Percentiles rank a stretch among this genome's conserved stretches.
phyloP scores from a whole-genome alignment of 2,888 invertebrate species.

The Onchidella celtica region DNA sequence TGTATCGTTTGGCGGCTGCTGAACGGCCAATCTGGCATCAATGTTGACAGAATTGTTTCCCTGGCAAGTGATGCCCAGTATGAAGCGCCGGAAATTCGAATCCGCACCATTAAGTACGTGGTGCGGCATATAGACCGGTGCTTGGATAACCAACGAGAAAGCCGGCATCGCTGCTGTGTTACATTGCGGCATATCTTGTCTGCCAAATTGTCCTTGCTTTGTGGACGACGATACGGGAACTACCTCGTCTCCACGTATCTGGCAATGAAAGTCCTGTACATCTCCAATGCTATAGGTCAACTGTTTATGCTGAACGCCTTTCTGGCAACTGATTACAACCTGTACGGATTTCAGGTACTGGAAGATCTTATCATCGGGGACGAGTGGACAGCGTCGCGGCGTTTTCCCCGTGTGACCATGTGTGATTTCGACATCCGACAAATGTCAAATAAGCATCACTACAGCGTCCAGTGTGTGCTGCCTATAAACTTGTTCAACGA shows the following conservation, averaged over 20 bases:
- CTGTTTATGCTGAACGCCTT: conserved; percentile 81
- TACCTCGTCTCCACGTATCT: conserved; percentile 81
- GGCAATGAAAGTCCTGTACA: conserved; percentile 79
- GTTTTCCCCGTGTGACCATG: conserved; percentile 78
- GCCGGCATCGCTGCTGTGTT: conserved; percentile 74
- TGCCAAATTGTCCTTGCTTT: conserved; percentile 74
- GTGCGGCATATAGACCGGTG: conserved; percentile 82
- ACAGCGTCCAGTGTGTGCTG: conserved; percentile 75
- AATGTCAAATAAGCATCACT: conserved; percentile 76
- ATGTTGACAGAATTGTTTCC: conserved; percentile 79
- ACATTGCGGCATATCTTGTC: conserved; percentile 74
- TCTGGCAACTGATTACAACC: conserved; percentile 79
- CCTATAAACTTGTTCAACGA: conserved; percentile 77
- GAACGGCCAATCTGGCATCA: conserved; percentile 81
- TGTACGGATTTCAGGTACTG: conserved; percentile 81
- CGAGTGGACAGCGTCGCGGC: conserved; percentile 73
- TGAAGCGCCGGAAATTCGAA: conserved; percentile 80
- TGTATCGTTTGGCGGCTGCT: conserved; percentile 81
- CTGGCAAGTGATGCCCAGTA: conserved; percentile 79
- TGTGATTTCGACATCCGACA: conserved; percentile 79
- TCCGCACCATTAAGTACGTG: conserved; percentile 81
- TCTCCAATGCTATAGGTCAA: conserved; percentile 80
- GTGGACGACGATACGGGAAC: conserved; percentile 81
- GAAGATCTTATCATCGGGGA: conserved; percentile 79
- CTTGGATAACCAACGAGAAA: conserved; percentile 77